Conservation (phyloP, 2,888 invertebrate species). For the Idaea dimidiata region DNA sequence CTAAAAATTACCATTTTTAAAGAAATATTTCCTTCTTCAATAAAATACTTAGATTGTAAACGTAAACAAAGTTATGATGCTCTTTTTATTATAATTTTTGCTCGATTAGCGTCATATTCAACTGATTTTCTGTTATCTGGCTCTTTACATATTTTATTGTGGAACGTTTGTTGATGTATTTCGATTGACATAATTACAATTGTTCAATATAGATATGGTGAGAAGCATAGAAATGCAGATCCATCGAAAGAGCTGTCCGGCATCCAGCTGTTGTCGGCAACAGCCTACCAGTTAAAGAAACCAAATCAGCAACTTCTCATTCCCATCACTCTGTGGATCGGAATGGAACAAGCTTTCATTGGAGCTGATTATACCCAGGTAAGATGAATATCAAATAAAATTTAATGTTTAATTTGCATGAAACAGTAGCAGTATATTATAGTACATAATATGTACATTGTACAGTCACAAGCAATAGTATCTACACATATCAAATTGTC, state of each 20-base stretch:
- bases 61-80: background rate
- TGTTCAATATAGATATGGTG: constrained; percentile 85
- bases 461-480: too few relatives aligned
- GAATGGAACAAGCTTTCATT: constrained; percentile 98
- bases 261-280: constrained; percentile 91
- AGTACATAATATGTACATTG: too few relatives aligned
- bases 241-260: constrained; percentile 87
- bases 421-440: background rate
- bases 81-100: background rate
- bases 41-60: background rate
- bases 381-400: constrained; percentile 13
- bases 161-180: too few relatives aligned
- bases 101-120: too few relatives aligned
- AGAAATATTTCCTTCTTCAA: background rate
- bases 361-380: constrained; percentile 94
- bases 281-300: constrained; percentile 93
- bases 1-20: background rate
- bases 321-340: constrained; percentile 97
- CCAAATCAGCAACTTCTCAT: constrained; percentile 95
- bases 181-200: too few relatives aligned
- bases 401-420: background rate
- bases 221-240: constrained; percentile 88
- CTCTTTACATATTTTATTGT: too few relatives aligned
- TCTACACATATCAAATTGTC: too few relatives aligned
- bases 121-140: too few relatives aligned